Percentiles rank a stretch among this genome's conserved stretches.
phyloP scores from a whole-genome alignment of 2,797 vertebrate genomes.

The Brachyrhaphis roseni region DNA sequence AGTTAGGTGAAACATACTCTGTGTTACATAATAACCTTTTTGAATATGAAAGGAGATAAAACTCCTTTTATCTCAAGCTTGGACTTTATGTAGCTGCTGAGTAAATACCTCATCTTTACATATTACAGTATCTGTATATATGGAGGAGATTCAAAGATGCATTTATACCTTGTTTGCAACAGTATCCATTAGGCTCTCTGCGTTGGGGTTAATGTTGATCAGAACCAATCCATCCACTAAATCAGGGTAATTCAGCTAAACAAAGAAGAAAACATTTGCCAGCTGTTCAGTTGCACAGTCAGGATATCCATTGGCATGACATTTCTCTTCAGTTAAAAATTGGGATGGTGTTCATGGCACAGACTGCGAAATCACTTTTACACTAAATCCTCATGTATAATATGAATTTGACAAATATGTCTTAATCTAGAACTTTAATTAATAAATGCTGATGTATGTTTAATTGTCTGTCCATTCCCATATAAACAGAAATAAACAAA shows the following conservation, averaged over 20 bases:
- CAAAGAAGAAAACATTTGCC: not conserved
- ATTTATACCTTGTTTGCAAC: constrained; percentile 89
- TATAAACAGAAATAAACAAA: not conserved
- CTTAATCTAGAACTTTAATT: not conserved
- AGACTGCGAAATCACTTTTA: not conserved
- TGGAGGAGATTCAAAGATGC: not conserved
- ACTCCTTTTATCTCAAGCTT: not conserved
- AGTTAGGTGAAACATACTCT: not conserved
- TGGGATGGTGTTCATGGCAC: not conserved
- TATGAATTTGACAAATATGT: not conserved
- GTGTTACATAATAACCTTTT: not conserved
- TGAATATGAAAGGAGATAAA: not conserved
- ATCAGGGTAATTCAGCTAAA: constrained; percentile 90
- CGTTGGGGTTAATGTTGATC: constrained; percentile 90
- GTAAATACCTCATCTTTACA: not conserved
- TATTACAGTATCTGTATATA: not conserved
- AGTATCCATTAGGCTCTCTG: constrained; percentile 91
- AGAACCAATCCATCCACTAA: constrained; percentile 92
- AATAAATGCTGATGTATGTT: not conserved
- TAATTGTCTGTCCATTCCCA: not conserved
- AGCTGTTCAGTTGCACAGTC: not conserved
- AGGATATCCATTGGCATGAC: not conserved
- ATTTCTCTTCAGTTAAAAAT: not conserved
- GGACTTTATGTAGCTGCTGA: not conserved
- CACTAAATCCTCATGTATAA: not conserved